These are phyloP conservation scores for Pangasius macronema DNA, from an alignment of 2,797 vertebrate species.

Conservation along the genomic window DNA sequence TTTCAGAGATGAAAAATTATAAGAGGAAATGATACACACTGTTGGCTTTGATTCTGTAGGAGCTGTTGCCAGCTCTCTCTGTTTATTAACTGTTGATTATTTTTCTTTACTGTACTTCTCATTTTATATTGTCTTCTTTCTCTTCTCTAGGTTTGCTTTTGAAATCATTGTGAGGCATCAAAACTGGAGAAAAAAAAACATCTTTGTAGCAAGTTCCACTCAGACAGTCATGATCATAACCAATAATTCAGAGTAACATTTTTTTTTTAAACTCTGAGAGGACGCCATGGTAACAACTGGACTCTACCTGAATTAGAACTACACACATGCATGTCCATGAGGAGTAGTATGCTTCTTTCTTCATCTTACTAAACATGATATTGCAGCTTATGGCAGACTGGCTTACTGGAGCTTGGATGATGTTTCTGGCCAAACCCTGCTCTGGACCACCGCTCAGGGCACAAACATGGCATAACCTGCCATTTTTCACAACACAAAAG, in stretches of 20 bases:
- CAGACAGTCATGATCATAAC: background rate
- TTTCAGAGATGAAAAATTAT: background rate
- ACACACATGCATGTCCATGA: background rate
- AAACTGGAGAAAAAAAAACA: background rate
- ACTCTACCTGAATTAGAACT: background rate
- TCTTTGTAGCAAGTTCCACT: background rate
- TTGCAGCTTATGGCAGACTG: background rate
- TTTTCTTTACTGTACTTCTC: background rate
- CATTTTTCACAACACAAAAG: background rate
- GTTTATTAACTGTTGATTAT: background rate
- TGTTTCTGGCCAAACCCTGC: background rate
- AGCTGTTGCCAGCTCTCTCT: background rate
- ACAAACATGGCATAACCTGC: background rate
- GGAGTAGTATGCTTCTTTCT: background rate
- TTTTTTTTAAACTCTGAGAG: background rate
- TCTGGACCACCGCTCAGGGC: background rate
- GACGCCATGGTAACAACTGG: conserved; percentile 8
- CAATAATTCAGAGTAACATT: background rate
- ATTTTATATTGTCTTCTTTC: background rate
- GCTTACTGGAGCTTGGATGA: background rate
- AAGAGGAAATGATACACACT: background rate
- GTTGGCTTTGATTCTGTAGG: background rate
- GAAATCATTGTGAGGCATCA: background rate
- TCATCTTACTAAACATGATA: background rate
- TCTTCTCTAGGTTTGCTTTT: background rate